Evolutionary conservation across 2,113 vertebrate species (phyloP).

Genomic region (Herpailurus yagouaroundi): DNA sequence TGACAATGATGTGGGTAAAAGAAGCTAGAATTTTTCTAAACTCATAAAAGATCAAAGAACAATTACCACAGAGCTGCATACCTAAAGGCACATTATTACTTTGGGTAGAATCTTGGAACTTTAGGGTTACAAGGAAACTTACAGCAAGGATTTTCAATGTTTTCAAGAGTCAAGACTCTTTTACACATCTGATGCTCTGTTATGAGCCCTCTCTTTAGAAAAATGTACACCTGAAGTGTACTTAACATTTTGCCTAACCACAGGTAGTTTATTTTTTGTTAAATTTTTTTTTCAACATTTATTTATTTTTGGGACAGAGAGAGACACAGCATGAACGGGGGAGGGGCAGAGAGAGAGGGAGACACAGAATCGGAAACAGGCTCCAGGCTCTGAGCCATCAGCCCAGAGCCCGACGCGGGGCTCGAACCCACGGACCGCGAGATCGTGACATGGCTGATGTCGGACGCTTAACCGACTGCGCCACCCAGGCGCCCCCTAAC

Average conservation of each 20-base stretch:
- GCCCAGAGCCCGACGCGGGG: no score
- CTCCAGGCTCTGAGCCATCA: no score
- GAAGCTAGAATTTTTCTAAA: not conserved
- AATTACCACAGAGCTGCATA: not conserved
- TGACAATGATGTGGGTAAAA: not conserved
- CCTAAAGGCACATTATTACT: not conserved
- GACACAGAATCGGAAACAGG: no score
- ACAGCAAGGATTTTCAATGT: not conserved
- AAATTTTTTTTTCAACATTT: no score
- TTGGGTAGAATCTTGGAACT: not conserved
- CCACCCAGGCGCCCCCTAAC: no score
- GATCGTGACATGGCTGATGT: no score
- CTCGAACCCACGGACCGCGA: no score
- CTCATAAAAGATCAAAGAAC: not conserved
- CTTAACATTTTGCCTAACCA: not conserved
- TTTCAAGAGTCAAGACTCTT: conserved; percentile 2
- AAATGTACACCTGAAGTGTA: not conserved
- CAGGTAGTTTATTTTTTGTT: not conserved
- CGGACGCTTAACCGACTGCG: no score
- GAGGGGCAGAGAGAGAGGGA: no score
- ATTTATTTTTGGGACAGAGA: no score
- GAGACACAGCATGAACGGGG: no score
- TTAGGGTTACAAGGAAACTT: not conserved
- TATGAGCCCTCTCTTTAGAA: not conserved
- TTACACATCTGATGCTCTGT: not conserved